Conservation (phyloP, 2,113 vertebrate genomes). For the Erythrocebus patas region DNA sequence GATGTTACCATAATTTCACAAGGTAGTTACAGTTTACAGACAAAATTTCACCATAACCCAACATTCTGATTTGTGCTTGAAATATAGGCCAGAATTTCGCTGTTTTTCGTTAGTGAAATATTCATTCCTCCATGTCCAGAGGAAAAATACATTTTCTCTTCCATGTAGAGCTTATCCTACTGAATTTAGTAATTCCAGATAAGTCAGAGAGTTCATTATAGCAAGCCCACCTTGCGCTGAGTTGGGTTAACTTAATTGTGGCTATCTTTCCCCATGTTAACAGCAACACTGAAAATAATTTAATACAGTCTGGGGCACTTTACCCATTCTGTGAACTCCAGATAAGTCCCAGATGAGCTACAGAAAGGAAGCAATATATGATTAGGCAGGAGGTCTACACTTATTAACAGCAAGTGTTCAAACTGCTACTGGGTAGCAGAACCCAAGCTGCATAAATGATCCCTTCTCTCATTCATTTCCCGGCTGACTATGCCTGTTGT, state of each 20-base stretch:
- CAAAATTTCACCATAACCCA: background rate
- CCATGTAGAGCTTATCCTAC: background rate
- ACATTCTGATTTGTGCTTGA: background rate
- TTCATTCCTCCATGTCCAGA: background rate
- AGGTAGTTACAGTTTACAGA: background rate
- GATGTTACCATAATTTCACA: background rate
- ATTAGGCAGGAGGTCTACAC: conserved; percentile 67
- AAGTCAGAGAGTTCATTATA: conserved; percentile 17
- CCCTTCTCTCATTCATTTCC: background rate
- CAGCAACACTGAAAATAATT: conserved; percentile 41
- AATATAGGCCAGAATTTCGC: background rate
- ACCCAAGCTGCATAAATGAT: background rate
- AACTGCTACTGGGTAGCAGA: background rate
- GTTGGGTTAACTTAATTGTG: conserved; percentile 11
- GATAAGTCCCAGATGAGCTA: conserved; percentile 74
- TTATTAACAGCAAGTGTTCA: conserved; percentile 47
- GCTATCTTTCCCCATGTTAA: conserved; percentile 21
- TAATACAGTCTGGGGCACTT: conserved; percentile 71
- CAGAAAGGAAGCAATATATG: conserved; percentile 68
- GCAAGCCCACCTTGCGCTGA: background rate
- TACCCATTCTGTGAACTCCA: conserved; percentile 72
- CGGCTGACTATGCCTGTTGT: background rate
- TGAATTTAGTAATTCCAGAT: conserved; percentile 35
- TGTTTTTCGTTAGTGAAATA: background rate
- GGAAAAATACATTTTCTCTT: conserved; percentile 8